Evolutionary conservation across 2,797 vertebrate genomes (phyloP), one percentile per base, ranked within the genome.

Genomic region (Sphenopsis melanotis): DNA sequence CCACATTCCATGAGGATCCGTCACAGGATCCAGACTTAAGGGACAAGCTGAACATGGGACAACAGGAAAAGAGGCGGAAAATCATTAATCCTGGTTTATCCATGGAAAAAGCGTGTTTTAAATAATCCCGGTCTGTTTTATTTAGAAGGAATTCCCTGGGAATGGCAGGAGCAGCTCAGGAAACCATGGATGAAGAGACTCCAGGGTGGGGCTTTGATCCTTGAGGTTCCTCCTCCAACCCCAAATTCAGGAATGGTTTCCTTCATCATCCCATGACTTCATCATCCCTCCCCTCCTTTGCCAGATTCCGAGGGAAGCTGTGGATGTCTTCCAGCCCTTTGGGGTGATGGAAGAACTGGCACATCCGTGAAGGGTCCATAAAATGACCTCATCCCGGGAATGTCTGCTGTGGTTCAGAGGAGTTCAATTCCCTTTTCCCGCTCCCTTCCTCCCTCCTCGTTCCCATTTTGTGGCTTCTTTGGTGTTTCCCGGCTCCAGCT

Each of bases 351-450:
- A 95, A 27, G 85, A 78, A 46, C 92, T 55, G 94, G 79, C 68
- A 22, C 52, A 0, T 57, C 55, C 64, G 30, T 41, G 78, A 59
- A 11, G 84, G 76, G 56, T 70, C 90, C 83, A 78, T 87, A 27
- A 91, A 83, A 89, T 96, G 85, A 95, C 60, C 71, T 95, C 93
- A 95, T 93, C 90, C 76, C 19, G 8, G 63, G 63, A 87, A 83
- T 3, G 10, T 66, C 85, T 57, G 47, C 72, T 36, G 86, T 3
- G 87, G 87, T 70, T 88, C 68, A 17, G 55, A 42, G 27, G 52
- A 91, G 74, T 39, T 79, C 93, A 68, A 5, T 65, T 79, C 77
- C 52, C 42, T 46, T 70, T 59, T 50, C 59, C 65, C 44, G 10
- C 44, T 71, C 56, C 61, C 8, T 68, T 18, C 82, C 77, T 78